Conservation (phyloP, 2,797 vertebrate species). For the Oreonectes daqikongensis region DNA sequence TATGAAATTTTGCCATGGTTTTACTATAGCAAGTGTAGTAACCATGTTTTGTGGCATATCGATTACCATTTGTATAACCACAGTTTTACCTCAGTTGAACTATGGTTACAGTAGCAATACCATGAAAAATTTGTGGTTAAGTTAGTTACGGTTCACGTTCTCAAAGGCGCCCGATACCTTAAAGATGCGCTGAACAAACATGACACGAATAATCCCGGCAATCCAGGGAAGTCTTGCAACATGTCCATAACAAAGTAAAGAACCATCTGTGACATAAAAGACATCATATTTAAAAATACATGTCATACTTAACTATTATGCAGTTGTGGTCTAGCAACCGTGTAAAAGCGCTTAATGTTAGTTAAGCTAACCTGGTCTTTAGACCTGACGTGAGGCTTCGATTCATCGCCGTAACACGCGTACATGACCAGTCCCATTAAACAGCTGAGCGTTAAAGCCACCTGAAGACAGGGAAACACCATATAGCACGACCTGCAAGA, state of each 20-base stretch:
- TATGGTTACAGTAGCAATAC: too few relatives aligned
- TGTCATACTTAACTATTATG: not conserved
- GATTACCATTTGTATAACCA: too few relatives aligned
- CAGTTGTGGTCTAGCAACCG: not conserved
- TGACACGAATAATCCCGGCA: constrained; percentile 88
- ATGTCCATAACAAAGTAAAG: constrained; percentile 91
- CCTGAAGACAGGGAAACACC: constrained; percentile 91
- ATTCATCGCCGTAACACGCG: constrained; percentile 77
- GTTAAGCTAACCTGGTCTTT: constrained; percentile 80
- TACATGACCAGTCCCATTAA: constrained; percentile 93
- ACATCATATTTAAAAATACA: not conserved
- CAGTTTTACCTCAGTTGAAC: too few relatives aligned
- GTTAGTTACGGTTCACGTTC: too few relatives aligned
- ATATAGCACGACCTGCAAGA: constrained; percentile 88
- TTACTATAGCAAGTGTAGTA: too few relatives aligned
- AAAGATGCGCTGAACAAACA: constrained; percentile 91
- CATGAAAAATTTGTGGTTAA: too few relatives aligned
- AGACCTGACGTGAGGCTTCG: constrained; percentile 59
- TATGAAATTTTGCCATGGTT: too few relatives aligned
- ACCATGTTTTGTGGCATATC: too few relatives aligned
- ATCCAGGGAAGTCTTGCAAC: constrained; percentile 80
- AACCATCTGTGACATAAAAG: constrained; percentile 82
- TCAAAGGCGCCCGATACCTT: constrained; percentile 71
- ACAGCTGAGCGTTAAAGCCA: constrained; percentile 85
- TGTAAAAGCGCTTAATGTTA: not conserved